A percentile compares a stretch with the other conserved stretches of the same genome.
Conservation (phyloP, 2,888 invertebrate genomes). For the Lycia hirtaria region DNA sequence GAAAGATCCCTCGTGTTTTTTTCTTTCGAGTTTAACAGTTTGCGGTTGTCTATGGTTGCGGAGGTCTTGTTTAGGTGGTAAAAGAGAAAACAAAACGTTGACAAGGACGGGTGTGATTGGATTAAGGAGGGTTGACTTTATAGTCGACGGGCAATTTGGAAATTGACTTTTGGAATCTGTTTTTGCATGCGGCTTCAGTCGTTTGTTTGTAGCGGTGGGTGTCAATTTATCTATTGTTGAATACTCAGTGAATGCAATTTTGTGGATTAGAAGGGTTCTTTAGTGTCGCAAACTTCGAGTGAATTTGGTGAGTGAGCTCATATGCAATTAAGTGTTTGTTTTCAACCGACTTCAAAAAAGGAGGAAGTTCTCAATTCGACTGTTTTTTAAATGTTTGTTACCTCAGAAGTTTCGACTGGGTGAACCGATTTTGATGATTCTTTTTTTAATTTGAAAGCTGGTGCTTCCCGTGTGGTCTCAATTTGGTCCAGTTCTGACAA, state of each 20-base stretch:
- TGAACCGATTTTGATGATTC: too few relatives aligned
- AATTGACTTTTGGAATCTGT: conserved; percentile 83
- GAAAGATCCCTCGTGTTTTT: conserved; percentile 49
- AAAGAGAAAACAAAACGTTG: conserved; percentile 83
- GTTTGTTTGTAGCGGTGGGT: conserved; percentile 68
- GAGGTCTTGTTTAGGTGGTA: conserved; percentile 61
- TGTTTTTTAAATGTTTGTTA: too few relatives aligned
- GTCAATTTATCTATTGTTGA: conserved; percentile 70
- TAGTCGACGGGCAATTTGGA: conserved; percentile 80
- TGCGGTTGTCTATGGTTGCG: conserved; percentile 35
- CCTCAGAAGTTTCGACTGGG: too few relatives aligned
- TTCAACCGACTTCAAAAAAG: too few relatives aligned
- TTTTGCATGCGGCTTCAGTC: conserved; percentile 66
- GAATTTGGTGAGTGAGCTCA: background rate
- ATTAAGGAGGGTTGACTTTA: conserved; percentile 84
- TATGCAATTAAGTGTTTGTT: conserved; percentile 5
- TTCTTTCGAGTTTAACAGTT: conserved; percentile 24
- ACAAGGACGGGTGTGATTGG: conserved; percentile 82
- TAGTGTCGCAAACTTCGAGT: conserved; percentile 3
- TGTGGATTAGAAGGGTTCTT: conserved; percentile 53
- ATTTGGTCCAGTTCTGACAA: too few relatives aligned
- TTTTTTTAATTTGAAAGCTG: too few relatives aligned
- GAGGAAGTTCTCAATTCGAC: too few relatives aligned
- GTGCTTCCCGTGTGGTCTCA: too few relatives aligned
- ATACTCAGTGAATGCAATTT: conserved; percentile 51